Percentiles rank a stretch among this genome's conserved stretches.
These are phyloP conservation scores for Synanthedon formicaeformis DNA, from an alignment of 2,888 invertebrate species.

Conservation along the genomic window DNA sequence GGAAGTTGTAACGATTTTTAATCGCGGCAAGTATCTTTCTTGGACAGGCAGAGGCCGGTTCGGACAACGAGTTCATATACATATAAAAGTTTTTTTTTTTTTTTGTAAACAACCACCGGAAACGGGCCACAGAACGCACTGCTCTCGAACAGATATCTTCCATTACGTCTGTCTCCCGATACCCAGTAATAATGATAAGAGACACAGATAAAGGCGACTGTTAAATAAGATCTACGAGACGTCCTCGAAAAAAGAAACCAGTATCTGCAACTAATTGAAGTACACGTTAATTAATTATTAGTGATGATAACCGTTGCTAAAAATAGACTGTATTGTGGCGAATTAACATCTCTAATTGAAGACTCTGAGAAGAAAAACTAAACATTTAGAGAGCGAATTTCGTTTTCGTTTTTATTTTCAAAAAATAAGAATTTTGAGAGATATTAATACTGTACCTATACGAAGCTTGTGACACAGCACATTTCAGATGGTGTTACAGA, in stretches of 20 bases:
- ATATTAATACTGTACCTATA: no score
- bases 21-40: constrained; percentile 66
- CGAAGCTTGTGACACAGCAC: no score
- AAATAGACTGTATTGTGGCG: no score
- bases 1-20: constrained; percentile 71
- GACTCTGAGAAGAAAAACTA: no score
- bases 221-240: constrained; percentile 26
- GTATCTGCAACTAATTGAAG: no score
- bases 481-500: no score
- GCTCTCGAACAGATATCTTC: constrained; percentile 64
- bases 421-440: no score
- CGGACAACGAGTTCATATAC: constrained; percentile 29
- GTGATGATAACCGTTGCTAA: no score
- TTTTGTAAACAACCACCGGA: constrained; percentile 68
- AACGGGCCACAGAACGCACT: constrained; percentile 51
- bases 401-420: no score
- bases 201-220: constrained; percentile 38
- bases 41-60: constrained; percentile 37
- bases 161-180: constrained; percentile 54
- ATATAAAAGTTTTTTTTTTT: constrained; percentile 33
- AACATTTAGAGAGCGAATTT: no score
- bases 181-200: constrained; percentile 54
- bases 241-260: background rate
- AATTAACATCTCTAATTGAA: no score
- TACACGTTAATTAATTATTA: background rate